These are phyloP conservation scores for Sitta europaea DNA, from an alignment of 2,113 vertebrate genomes.

Conservation along the genomic window DNA sequence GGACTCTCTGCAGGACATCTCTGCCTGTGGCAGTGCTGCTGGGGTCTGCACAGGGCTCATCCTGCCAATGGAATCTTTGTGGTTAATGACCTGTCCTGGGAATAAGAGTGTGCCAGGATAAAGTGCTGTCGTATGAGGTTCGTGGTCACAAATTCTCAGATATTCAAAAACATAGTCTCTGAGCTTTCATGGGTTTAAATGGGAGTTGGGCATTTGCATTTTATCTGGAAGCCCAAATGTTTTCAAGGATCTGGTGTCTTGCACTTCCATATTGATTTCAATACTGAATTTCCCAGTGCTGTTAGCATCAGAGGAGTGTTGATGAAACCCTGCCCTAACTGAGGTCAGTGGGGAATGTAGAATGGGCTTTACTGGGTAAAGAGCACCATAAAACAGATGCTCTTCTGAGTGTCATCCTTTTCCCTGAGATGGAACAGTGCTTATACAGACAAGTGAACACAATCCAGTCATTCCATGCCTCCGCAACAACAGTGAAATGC, in stretches of 20 bases:
- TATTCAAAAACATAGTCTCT: background rate
- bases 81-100: background rate
- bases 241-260: background rate
- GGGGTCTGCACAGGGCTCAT: background rate
- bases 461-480: background rate
- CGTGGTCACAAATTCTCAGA: background rate
- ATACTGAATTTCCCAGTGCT: background rate
- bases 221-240: background rate
- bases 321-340: background rate
- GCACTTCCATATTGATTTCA: background rate
- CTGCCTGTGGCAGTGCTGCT: background rate
- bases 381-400: background rate
- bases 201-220: background rate
- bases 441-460: background rate
- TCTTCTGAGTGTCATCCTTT: background rate
- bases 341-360: background rate
- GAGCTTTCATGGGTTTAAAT: background rate
- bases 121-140: background rate
- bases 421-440: background rate
- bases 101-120: background rate
- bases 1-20: background rate
- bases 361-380: background rate
- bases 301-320: background rate
- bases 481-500: background rate
- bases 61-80: background rate